These are phyloP conservation scores for Drosophila melanosoma DNA, from an alignment of 2,888 invertebrate species.

Conservation along the genomic window DNA sequence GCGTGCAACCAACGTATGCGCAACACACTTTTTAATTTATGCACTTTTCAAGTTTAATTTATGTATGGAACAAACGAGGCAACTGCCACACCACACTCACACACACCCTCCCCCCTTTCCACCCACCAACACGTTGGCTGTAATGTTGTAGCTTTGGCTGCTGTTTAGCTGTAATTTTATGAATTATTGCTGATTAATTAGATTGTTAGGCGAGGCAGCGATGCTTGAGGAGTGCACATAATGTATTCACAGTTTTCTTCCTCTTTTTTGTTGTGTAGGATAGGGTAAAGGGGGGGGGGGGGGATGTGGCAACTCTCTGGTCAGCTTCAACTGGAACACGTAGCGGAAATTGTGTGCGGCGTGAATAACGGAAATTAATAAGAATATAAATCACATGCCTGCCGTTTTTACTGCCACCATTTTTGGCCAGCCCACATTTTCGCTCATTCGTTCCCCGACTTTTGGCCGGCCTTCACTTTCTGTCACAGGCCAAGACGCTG, in stretches of 20 bases:
- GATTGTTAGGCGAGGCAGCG: conserved; percentile 59
- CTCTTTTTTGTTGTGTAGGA: conserved; percentile 10
- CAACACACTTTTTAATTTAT: conserved; percentile 61
- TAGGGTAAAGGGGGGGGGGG: not conserved
- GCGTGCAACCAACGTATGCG: conserved; percentile 45
- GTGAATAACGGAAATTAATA: conserved; percentile 75
- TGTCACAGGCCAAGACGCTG: conserved; percentile 55
- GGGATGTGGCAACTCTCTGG: conserved; percentile 23
- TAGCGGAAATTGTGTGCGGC: conserved; percentile 69
- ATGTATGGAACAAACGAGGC: conserved; percentile 53
- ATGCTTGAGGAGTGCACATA: conserved; percentile 37
- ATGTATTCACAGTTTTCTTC: conserved; percentile 42
- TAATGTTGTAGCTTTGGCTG: conserved; percentile 23
- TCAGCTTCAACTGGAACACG: conserved; percentile 51
- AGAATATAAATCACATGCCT: conserved; percentile 71
- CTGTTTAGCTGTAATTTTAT: conserved; percentile 65
- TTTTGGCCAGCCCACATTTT: conserved; percentile 24
- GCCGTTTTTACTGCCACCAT: conserved; percentile 47
- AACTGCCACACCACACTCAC: conserved; percentile 39
- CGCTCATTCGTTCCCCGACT: conserved; percentile 17
- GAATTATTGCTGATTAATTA: conserved; percentile 74
- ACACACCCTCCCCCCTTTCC: too few relatives aligned
- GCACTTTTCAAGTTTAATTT: conserved; percentile 65
- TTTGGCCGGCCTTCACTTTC: conserved; percentile 42
- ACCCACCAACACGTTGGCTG: conserved; percentile 7